Evolutionary conservation across 2,113 vertebrate genomes (phyloP).

Genomic region (Cyprinodon variegatus): DNA sequence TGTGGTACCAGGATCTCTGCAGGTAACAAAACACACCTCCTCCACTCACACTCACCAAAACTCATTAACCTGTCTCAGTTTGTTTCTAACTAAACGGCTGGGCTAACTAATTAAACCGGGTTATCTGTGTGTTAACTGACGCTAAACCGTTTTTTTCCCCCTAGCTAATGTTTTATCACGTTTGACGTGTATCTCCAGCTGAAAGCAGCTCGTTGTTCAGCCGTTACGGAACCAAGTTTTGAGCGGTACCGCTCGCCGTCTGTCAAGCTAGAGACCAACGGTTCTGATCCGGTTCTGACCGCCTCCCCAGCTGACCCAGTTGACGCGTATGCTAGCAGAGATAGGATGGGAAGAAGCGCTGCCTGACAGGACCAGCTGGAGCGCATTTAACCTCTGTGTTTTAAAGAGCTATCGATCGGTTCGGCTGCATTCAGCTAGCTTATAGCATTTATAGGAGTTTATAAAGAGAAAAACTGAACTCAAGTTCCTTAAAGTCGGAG

Average conservation of each 20-base stretch:
- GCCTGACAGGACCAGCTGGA: no score
- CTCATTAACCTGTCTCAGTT: background rate
- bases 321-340: no score
- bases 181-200: background rate
- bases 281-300: no score
- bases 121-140: background rate
- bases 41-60: background rate
- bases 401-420: no score
- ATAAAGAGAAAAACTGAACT: no score
- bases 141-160: background rate
- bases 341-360: no score
- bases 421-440: no score
- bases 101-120: background rate
- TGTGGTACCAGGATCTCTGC: slow-evolving; percentile 74
- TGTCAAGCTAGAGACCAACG: background rate
- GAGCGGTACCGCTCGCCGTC: background rate
- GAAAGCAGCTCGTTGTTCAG: slow-evolving; percentile 3
- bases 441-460: no score
- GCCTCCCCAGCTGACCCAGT: no score
- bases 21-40: slow-evolving; percentile 62
- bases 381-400: no score
- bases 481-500: no score
- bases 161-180: background rate
- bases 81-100: no score
- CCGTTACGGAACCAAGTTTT: background rate